Base-by-base conservation (phyloP, 2,113 vertebrate genomes). In the Laticauda colubrina region DNA sequence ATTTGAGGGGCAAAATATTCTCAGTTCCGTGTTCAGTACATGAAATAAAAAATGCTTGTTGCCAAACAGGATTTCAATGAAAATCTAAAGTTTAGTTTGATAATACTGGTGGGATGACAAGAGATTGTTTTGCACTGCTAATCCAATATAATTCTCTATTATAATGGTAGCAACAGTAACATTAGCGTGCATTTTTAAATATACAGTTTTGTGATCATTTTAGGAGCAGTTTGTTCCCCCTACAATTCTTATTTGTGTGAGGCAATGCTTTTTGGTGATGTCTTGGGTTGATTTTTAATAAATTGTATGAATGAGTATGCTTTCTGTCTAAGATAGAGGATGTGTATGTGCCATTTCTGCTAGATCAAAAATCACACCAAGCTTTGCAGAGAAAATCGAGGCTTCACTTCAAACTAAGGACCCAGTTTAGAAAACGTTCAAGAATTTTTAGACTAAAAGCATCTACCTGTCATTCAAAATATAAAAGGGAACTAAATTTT, bases 1-100 rank as follows among this genome's bases (percentile, higher is more conserved):
- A 98, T 98, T 98, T 98, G 98, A 98, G 97, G 97, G 98, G 98
- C 97, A 97, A 98, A 97, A 97, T 97, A 95, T 97, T 97, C 98
- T 97, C 94, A 95, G 97, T 96, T 97, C 95, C 96, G 93, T 93
- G 93, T 94, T 94, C 92, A 39, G 59, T 92, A 96, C 89, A 53
- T 95, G 94, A 95, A 95, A 92, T 96, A 93, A 94, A 95, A 96
- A 96, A 95, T 59, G 21, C 88, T 0, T 90, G 81, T 91, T 97
- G 95, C 91, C 92, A 93, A 94, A 96, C 94, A 95, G 93, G 89
- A 54, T 93, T 96, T 96, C 97, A 94, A 95, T 94, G 96, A 96
- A 97, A 97, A 97, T 87, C 85, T 96, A 96, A 96, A 96, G 97
- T 96, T 96, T 92, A 86, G 96, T 94, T 54, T 98, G 95, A 97